These are phyloP conservation scores for Hydroisotoma schaefferi DNA, from an alignment of 2,888 invertebrate genomes.

Conservation along the genomic window DNA sequence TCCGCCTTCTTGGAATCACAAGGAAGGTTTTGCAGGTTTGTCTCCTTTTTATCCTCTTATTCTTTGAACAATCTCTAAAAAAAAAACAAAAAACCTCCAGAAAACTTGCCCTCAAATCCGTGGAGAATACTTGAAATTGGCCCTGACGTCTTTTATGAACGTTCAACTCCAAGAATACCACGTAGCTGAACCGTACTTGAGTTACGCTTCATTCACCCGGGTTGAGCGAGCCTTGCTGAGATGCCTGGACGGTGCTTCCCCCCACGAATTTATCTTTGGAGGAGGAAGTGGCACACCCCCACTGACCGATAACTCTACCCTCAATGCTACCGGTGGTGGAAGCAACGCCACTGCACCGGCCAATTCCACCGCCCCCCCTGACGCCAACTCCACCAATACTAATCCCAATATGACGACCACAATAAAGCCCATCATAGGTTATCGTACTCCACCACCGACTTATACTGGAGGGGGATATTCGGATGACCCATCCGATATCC, in stretches of 20 bases:
- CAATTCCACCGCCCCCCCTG: not conserved
- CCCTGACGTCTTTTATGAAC: slow-evolving; percentile 20
- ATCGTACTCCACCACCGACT: too few species aligned
- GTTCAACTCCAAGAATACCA: slow-evolving; percentile 18
- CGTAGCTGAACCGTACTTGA: slow-evolving; percentile 24
- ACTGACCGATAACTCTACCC: too few species aligned
- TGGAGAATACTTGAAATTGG: slow-evolving; percentile 18
- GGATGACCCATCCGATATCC: too few species aligned
- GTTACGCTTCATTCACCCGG: slow-evolving; percentile 16
- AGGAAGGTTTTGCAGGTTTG: slow-evolving; percentile 16
- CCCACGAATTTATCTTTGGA: slow-evolving; percentile 5
- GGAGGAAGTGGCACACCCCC: too few species aligned
- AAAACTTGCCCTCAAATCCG: slow-evolving; percentile 16
- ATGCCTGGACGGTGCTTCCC: slow-evolving; percentile 18
- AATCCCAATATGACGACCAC: too few species aligned
- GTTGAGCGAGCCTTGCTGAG: slow-evolving; percentile 18
- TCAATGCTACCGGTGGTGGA: too few species aligned
- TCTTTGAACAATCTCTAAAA: too few species aligned
- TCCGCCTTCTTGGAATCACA: slow-evolving; percentile 1
- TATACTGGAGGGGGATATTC: too few species aligned
- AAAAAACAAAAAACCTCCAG: slow-evolving; percentile 6
- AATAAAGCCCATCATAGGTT: too few species aligned
- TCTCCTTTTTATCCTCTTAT: too few species aligned
- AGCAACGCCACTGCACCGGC: not conserved
- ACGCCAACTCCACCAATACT: too few species aligned